Evolutionary conservation across 2,797 vertebrate species (phyloP), one percentile per base, ranked within the genome.

Genomic region (Neostethus bicornis): DNA sequence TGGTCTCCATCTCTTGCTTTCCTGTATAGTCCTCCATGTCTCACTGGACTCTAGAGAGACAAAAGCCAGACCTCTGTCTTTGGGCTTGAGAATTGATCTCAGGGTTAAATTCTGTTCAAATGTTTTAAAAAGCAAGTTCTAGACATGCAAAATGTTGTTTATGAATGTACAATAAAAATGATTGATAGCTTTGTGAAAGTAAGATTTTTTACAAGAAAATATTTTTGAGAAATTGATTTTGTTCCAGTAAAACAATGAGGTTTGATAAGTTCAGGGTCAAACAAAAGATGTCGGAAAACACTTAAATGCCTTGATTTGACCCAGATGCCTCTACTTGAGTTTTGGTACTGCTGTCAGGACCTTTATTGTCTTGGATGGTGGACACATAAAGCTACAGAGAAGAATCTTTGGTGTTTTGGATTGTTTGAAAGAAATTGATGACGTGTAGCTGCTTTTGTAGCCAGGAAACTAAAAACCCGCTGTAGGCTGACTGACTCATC

Each of bases 51-150:
- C 45, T 7, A 39, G 4, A 63, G 55, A 81, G 84, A 89, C 82
- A 90, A 66, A 90, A 87, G 61, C 85, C 88, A 90, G 88, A 47
- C 81, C 60, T 60, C 46, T 3, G 2, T 75, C 38, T 79, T 59
- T 83, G 75, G 81, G 73, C 70, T 49, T n/a, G 44, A 44, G 60
- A 39, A 41, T 75, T 63, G 75, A 64, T 38, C 16, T 24, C 8
- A 26, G 45, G 80, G 77, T 75, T 55, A 58, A 77, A 77, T 74
- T 84, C 77, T 51, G 79, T 70, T 86, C 77, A 79, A 24, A 62
- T 62, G 54, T 49, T 63, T 71, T 63, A 77, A 75, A 79, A 58
- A 59, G 48, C 35, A 49, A 14, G 31, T 29, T 69, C 61, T 17
- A 24, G 45, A 41, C 31, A 64, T 59, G 70, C 21, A 49, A 45